Base-by-base conservation (phyloP, 2,797 vertebrate genomes). In the Otus scops region DNA sequence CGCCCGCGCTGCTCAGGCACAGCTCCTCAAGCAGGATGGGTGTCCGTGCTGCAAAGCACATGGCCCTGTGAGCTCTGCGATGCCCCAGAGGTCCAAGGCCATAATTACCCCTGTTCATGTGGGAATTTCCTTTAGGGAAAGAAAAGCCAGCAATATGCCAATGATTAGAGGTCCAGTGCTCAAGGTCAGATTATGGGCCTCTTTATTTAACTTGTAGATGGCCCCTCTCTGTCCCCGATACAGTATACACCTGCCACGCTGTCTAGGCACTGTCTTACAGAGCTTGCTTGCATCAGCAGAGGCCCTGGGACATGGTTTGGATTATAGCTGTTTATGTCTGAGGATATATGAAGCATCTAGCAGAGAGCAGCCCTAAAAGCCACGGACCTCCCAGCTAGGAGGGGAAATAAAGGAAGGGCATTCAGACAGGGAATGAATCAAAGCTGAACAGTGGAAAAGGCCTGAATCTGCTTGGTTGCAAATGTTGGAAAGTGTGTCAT, bases 21-120 rank as follows among this genome's bases (percentile, higher is more conserved):
- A 41, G 56, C 27, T 90, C 47, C 39, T 26, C 26, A 38, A 32
- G 63, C 45, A 61, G 60, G 22, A 68, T 2, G 16, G 13, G 17
- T 13, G 30, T 22, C 21, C 0, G 0, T 12, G 48, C 36, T 3
- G 1, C 0, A 9, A 75, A 32, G 53, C 17, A 20, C 18, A 1
- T 43, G 0, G 2, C 11, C 32, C 54, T 39, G 17, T 0, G 3
- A 50, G 9, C 50, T 39, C 36, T 56, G 59, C 6, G 14, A 48
- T 7, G 27, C 23, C 24, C 26, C 2, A 1, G 9, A 7, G 16
- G 18, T 28, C 53, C 22, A 9, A 23, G 32, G 39, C 56, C 19
- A 9, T 11, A 43, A 50, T 34, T 14, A 48, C 4, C 11, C 6
- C 61, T 43, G n/a, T 15, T 56, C 24, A 16, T 7, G 3, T 22